Evolutionary conservation across 2,797 vertebrate genomes (phyloP).

Genomic region (Hypotaenidia philippensis): DNA sequence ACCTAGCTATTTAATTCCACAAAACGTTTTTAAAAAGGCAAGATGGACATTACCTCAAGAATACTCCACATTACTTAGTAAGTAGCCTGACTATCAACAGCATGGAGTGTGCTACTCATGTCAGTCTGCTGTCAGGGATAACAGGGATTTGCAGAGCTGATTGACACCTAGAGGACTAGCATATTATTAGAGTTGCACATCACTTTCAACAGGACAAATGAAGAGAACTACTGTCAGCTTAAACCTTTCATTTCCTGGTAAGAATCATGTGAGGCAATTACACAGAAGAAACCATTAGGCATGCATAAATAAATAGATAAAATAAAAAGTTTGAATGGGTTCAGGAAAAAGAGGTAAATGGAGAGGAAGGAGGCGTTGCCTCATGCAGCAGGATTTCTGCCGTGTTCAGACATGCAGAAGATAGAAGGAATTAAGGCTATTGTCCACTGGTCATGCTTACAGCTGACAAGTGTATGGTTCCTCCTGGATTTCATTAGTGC

Average conservation of each 20-base stretch:
- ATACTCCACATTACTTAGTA: background rate
- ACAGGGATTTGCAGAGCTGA: background rate
- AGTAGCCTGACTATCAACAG: background rate
- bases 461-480: background rate
- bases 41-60: too few relatives aligned
- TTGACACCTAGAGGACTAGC: background rate
- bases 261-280: background rate
- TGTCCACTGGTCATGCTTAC: background rate
- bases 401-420: background rate
- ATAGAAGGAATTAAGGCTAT: background rate
- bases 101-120: background rate
- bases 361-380: background rate
- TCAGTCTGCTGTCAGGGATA: background rate
- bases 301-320: background rate
- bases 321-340: background rate
- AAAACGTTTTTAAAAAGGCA: background rate
- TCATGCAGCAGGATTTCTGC: background rate
- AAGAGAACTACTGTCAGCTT: background rate
- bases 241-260: background rate
- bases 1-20: background rate
- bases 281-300: background rate
- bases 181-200: background rate
- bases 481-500: background rate
- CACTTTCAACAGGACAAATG: background rate
- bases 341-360: background rate